Conservation (phyloP, 2,888 invertebrate species). For the Mesochorus sp. region DNA sequence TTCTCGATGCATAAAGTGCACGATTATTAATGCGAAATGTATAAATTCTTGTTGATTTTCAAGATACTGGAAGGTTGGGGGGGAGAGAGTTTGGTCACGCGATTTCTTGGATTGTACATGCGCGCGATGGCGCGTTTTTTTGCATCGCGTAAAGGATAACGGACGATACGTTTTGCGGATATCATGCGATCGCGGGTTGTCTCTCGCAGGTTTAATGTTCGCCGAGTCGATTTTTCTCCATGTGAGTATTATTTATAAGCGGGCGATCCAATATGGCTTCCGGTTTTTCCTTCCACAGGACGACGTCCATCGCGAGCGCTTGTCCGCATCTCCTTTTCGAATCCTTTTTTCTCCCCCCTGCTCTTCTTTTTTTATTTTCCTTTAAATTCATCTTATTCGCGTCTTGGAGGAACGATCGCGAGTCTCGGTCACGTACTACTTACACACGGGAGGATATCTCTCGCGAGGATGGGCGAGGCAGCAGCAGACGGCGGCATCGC, state of each 20-base stretch:
- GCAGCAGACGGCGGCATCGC: slow-evolving; percentile 37
- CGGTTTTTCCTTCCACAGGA: slow-evolving; percentile 56
- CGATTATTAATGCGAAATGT: slow-evolving; percentile 42
- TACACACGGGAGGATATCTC: slow-evolving; percentile 37
- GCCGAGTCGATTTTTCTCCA: no score
- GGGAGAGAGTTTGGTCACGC: slow-evolving; percentile 44
- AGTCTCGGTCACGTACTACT: slow-evolving; percentile 57
- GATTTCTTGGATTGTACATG: slow-evolving; percentile 45
- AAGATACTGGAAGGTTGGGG: not conserved
- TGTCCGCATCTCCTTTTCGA: not conserved
- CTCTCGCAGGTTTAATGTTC: no score
- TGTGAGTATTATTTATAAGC: no score
- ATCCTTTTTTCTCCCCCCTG: not conserved
- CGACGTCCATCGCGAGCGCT: slow-evolving; percentile 3
- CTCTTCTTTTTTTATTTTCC: slow-evolving; percentile 19
- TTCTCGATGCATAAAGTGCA: slow-evolving; percentile 49
- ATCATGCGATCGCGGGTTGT: no score
- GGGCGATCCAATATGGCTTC: slow-evolving; percentile 57
- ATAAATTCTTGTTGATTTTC: slow-evolving; percentile 4
- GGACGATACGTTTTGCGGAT: no score
- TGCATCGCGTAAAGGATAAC: no score
- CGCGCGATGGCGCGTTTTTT: no score
- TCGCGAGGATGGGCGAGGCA: slow-evolving; percentile 52
- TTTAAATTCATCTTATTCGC: slow-evolving; percentile 3
- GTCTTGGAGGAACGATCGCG: slow-evolving; percentile 14